Evolutionary conservation across 37 sponge, comb jelly and placozoan species (phyloP), one percentile per base, ranked within the genome.

Genomic region (Aplysina aerophoba): DNA sequence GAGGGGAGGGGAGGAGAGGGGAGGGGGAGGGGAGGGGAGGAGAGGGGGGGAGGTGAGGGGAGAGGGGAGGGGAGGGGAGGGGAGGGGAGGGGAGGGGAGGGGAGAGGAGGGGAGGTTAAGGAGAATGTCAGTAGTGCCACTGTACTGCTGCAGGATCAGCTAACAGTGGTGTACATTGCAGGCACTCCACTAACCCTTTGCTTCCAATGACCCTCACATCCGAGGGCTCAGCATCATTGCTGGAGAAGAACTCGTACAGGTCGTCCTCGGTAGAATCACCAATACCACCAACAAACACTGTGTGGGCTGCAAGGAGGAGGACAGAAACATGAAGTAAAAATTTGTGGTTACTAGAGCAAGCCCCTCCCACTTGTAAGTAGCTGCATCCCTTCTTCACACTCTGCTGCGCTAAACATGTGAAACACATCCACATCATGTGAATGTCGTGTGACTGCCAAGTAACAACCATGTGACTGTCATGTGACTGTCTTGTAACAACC

Each of bases 121-220:
- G 28, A 25, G 69, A 25, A 22, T 22, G n/a, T 67, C 19, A 20
- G n/a, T 22, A 25, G 15, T 15, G 27, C 25, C 69, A 22, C n/a
- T n/a, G n/a, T n/a, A n/a, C n/a, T n/a, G n/a, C n/a, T n/a, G n/a
- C n/a, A n/a, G n/a, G n/a, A n/a, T n/a, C n/a, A n/a, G n/a, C n/a
- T n/a, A n/a, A n/a, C n/a, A n/a, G n/a, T n/a, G n/a, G n/a, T 67
- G 28, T n/a, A 67, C 27, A 67, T n/a, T 31, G 37, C 17, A 12
- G 6, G 73, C 73, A 30, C 73, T 31, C 6, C 73, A 71, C 73
- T 31, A 28, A 71, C 73, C 73, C 73, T 34, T 35, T 71, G 50
- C 50, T 44, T 28, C 73, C 73, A 12, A 35, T 71, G 6, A 71
- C 37, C 30, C 73, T 71, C 31, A 71, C 37, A 5, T 71, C 35